Evolutionary conservation across 2,797 vertebrate genomes (phyloP).

Genomic region (Danio kyathit): DNA sequence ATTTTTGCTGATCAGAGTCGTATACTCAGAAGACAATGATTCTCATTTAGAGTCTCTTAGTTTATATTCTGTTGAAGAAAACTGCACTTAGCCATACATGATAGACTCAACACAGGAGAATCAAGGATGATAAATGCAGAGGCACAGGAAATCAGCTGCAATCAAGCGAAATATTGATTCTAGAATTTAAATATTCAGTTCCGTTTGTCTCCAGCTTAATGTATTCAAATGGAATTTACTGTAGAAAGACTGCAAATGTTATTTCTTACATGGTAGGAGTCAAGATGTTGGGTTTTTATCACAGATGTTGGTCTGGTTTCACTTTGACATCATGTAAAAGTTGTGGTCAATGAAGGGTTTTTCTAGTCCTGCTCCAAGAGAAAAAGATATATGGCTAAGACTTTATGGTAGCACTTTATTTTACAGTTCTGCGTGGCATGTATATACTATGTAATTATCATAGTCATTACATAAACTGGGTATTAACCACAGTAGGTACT

Average conservation of each 20-base stretch:
- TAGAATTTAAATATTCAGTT: constrained; percentile 41
- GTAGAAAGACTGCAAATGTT: not conserved
- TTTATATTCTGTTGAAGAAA: constrained; percentile 46
- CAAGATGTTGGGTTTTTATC: not conserved
- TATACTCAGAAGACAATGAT: constrained; percentile 55
- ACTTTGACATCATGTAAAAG: not conserved
- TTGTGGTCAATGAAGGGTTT: not conserved
- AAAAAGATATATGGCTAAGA: no score
- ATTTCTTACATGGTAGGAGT: not conserved
- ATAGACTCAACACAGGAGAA: constrained; percentile 54
- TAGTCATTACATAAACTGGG: no score
- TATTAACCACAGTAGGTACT: no score
- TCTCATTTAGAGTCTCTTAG: constrained; percentile 50
- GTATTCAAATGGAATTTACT: constrained; percentile 24
- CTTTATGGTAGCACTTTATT: no score
- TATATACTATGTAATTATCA: no score
- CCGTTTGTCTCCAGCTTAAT: constrained; percentile 5
- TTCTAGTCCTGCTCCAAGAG: no score
- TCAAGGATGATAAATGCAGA: constrained; percentile 33
- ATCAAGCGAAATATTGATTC: constrained; percentile 44
- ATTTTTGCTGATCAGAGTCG: constrained; percentile 46
- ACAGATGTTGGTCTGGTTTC: not conserved
- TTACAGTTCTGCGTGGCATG: not conserved
- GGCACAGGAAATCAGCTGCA: constrained; percentile 43
- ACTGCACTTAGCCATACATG: constrained; percentile 53